Evolutionary conservation across 2,113 vertebrate genomes (phyloP), one percentile per base, ranked within the genome.

Genomic region (Urocitellus parryii): DNA sequence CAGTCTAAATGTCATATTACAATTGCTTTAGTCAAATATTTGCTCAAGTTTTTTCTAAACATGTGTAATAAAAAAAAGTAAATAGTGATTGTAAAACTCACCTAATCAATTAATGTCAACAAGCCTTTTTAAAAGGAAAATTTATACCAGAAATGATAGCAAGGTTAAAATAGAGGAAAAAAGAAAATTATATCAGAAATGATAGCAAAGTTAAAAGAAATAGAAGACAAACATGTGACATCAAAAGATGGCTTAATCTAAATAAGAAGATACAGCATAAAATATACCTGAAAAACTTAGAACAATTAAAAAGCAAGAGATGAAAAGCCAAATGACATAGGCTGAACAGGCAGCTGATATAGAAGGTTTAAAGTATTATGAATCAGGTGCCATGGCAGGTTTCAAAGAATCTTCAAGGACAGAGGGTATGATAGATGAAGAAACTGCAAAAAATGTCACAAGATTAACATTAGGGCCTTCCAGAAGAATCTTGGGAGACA

Each of bases 1-100:
- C 0, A 6, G 20, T 17, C 18, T 32, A 32, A 58, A 51, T 48
- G 29, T 24, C 67, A 65, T 4, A 6, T 65, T 72, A 73, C 87
- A 72, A 34, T 6, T 16, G 58, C 22, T 84, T 72, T 61, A 65
- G 45, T 68, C 63, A 83, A 73, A 51, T 70, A 68, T 82, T 45
- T 80, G 67, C 80, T 39, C 91, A 7, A 24, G n/a, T 77, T 85
- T 63, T 81, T 48, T 51, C 53, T 42, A 22, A 42, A 11, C 22
- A 29, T 3, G 27, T 39, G 48, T 37, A 14, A 78, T 56, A 68
- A 92, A 72, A 58, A 58, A 95, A 86, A 94, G 56, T 3, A 91
- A 95, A 95, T 39, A 74, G 0, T 89, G 79, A 81, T 48, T 73
- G 77, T 67, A 91, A 85, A 85, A 87, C 32, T 81, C 27, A 91